Evolutionary conservation across 2,797 vertebrate species (phyloP).

Genomic region (Hybognathus amarus): DNA sequence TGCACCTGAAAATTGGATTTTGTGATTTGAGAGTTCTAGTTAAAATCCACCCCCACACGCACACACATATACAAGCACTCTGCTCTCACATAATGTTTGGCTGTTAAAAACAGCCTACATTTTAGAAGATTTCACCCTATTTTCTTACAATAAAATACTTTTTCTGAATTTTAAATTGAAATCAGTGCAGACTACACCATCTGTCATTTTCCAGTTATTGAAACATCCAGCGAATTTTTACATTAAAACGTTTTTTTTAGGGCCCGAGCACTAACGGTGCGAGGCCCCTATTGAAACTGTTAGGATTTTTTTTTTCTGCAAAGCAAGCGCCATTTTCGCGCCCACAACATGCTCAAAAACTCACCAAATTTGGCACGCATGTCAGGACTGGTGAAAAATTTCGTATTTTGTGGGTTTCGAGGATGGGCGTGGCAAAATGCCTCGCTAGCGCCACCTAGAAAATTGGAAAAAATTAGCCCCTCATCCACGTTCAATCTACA

Average conservation of each 20-base stretch:
- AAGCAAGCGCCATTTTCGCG: too few relatives aligned
- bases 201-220: neutral
- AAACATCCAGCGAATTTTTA: neutral
- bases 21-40: slow-evolving; percentile 55
- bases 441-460: too few relatives aligned
- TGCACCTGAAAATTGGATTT: slow-evolving; percentile 81
- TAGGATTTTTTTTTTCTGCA: too few relatives aligned
- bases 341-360: too few relatives aligned
- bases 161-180: neutral
- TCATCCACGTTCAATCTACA: too few relatives aligned
- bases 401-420: too few relatives aligned
- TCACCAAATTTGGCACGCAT: too few relatives aligned
- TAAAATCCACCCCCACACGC: slow-evolving; percentile 52
- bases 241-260: neutral
- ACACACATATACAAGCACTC: slow-evolving; percentile 18
- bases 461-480: too few relatives aligned
- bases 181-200: neutral
- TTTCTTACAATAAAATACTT: neutral
- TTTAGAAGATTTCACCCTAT: neutral
- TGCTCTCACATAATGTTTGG: slow-evolving; percentile 5
- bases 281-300: too few relatives aligned
- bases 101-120: neutral
- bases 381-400: too few relatives aligned
- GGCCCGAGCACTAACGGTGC: too few relatives aligned
- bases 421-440: too few relatives aligned